Base-by-base conservation (phyloP, 2,888 invertebrate species). In the Drosophila emarginata region DNA sequence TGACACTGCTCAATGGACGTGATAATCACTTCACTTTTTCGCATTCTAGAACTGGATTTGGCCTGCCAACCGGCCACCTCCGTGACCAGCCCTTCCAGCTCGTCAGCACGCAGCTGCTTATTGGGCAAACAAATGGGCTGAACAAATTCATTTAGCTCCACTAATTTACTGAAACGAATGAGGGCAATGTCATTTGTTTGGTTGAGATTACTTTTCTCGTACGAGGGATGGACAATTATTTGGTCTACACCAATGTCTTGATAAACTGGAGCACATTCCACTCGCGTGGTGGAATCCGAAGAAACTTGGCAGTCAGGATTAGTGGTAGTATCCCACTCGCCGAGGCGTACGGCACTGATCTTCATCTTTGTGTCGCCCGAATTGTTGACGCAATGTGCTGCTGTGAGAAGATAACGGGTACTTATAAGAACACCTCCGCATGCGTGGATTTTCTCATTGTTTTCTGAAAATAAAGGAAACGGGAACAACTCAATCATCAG, bases 351-450 rank as follows among this genome's bases (percentile, higher is more conserved):
- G 2, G 74, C 67, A 2, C 51, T 65, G 1, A 87, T 37, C 28
- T 14, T n/a, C 3, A 4, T 2, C 23, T 23, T 2, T 23, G 5
- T 14, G 6, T 9, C 11, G 39, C 53, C 66, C 1, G 45, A 4
- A 2, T 64, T 70, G 0, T 71, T 18, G 7, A 64, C 58, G 37
- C 84, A 85, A 37, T 85, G 84, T 3, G 76, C 84, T 5, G 86
- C 84, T 1, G 88, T 85, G 11, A 85, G 32, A 0, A 80, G 62
- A 61, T 85, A 85, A 5, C 83, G 80, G 1, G 65, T 59, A 61
- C 78, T 85, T 54, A 85, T 85, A 36, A 85, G 62, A 21, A 76
- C 86, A 0, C 84, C 88, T n/a, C 77, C 86, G 14, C 84, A 85
- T 11, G 73, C 83, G n/a, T 85, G 84, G 32, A 83, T 32, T 61